These are phyloP conservation scores for Petaurus breviceps DNA, from an alignment of 2,113 vertebrate species.

Conservation along the genomic window DNA sequence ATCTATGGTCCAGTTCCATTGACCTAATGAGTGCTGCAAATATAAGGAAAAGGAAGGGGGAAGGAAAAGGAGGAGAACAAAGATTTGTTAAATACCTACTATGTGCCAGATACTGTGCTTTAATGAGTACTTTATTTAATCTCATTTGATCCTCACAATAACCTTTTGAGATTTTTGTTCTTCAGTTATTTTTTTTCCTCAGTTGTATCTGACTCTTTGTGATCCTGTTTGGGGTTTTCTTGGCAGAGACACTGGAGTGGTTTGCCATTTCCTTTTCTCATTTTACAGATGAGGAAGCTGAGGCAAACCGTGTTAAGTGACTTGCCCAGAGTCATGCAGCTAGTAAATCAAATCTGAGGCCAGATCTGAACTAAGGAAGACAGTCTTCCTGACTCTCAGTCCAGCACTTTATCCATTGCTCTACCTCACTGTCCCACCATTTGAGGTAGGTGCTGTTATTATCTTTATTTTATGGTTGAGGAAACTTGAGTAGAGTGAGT, in stretches of 20 bases:
- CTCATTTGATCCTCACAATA: background rate
- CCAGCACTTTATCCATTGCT: background rate
- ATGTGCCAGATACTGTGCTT: background rate
- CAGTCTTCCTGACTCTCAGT: background rate
- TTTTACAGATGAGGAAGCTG: background rate
- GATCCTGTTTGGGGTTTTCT: background rate
- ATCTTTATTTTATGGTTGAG: background rate
- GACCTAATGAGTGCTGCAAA: background rate
- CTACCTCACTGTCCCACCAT: background rate
- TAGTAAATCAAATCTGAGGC: background rate
- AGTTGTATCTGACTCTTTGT: background rate
- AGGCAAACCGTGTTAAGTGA: background rate
- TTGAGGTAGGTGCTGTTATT: background rate
- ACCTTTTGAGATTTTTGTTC: background rate
- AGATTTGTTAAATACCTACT: background rate
- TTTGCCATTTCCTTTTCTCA: background rate
- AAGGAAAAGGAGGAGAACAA: background rate
- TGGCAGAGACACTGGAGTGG: background rate
- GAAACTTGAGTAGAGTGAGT: background rate
- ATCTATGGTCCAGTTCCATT: background rate
- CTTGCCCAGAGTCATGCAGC: background rate
- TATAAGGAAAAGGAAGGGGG: background rate
- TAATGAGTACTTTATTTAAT: background rate
- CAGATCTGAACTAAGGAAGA: background rate
- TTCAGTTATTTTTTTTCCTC: background rate